A percentile compares a stretch with the other conserved stretches of the same genome.
Conservation (phyloP, 1,140 invertebrate species). For the Drosophila sp. region DNA sequence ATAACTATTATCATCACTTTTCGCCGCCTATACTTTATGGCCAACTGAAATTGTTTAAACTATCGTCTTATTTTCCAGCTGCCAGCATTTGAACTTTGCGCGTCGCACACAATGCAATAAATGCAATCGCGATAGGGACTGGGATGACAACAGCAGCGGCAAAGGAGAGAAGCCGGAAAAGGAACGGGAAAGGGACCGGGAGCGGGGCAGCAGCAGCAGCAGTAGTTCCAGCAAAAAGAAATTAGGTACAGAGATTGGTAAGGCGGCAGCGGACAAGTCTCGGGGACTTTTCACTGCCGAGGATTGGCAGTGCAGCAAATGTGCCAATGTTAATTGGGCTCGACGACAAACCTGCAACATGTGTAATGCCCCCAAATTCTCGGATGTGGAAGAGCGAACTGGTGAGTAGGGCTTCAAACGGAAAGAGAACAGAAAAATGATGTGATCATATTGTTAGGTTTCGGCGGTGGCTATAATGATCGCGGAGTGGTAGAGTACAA, state of each 20-base stretch:
- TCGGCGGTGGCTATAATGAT: conserved; percentile 96
- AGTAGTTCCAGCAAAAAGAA: conserved; percentile 89
- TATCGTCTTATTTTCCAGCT: conserved; percentile 85
- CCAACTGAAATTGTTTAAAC: conserved; percentile 34
- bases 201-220: conserved; percentile 84
- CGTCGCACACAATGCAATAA: conserved; percentile 94
- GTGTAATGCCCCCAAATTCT: conserved; percentile 99
- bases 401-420: conserved; percentile 58
- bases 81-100: conserved; percentile 97
- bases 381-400: conserved; percentile 91
- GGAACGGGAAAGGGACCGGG: conserved; percentile 59
- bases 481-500: conserved; percentile 96
- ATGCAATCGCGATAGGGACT: conserved; percentile 85
- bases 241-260: conserved; percentile 98
- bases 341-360: conserved; percentile 98
- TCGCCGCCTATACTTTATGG: background rate
- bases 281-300: conserved; percentile 98
- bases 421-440: background rate
- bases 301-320: conserved; percentile 99
- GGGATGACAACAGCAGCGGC: conserved; percentile 26
- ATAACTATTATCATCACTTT: conserved; percentile 23
- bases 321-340: conserved; percentile 99
- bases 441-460: conserved; percentile 83
- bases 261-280: conserved; percentile 98
- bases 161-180: conserved; percentile 59